These are phyloP conservation scores for Macquaria australasica DNA, from an alignment of 2,113 vertebrate species.

Conservation along the genomic window DNA sequence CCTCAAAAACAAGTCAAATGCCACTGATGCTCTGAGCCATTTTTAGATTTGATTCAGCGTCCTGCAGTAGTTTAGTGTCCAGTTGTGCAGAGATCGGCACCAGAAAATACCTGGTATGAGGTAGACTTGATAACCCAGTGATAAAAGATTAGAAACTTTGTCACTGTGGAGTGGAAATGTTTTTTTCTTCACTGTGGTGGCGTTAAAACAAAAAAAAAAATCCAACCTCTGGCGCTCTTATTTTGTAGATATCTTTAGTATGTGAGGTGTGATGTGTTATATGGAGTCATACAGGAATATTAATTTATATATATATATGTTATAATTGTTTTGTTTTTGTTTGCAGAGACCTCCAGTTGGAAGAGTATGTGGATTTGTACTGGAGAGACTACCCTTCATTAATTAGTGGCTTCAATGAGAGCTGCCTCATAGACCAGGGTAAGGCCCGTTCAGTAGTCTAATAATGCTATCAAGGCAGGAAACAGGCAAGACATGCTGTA, in stretches of 20 bases:
- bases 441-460: slow-evolving; percentile 61
- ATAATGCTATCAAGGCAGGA: slow-evolving; percentile 53
- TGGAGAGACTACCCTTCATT: slow-evolving; percentile 95
- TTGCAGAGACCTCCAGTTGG: slow-evolving; percentile 92
- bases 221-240: not conserved
- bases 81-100: not conserved
- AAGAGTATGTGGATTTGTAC: slow-evolving; percentile 94
- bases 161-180: not conserved
- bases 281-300: not conserved
- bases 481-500: slow-evolving; percentile 37
- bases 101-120: not conserved
- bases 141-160: not conserved
- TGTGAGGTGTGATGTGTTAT: not conserved
- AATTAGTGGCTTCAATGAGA: slow-evolving; percentile 89
- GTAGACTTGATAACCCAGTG: not conserved
- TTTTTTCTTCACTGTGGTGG: not conserved
- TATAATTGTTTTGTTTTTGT: slow-evolving; percentile 52
- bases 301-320: too few species aligned
- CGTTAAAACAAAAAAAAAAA: not conserved
- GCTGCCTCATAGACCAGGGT: slow-evolving; percentile 91
- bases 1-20: slow-evolving; percentile 38
- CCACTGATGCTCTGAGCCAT: slow-evolving; percentile 34
- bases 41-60: slow-evolving; percentile 32
- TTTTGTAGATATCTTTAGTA: not conserved
- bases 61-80: not conserved